Percentiles rank a stretch among this genome's conserved stretches.
These are phyloP conservation scores for Thinocorus orbignyianus DNA, from an alignment of 2,113 vertebrate genomes.

Conservation along the genomic window DNA sequence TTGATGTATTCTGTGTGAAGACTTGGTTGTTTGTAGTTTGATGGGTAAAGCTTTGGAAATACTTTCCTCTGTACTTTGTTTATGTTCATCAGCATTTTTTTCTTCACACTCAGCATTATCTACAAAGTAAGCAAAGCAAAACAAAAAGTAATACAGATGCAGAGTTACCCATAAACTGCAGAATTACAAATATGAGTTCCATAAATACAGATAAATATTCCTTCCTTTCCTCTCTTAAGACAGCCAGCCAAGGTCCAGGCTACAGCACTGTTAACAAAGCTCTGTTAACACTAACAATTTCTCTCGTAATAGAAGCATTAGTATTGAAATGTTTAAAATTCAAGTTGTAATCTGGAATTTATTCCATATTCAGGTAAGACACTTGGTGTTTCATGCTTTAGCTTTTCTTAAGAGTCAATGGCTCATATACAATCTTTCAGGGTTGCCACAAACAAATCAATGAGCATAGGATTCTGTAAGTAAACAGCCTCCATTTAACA, in stretches of 20 bases:
- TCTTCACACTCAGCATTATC: not conserved
- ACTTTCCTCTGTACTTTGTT: not conserved
- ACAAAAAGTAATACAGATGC: not conserved
- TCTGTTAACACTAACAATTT: not conserved
- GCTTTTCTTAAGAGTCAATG: not conserved
- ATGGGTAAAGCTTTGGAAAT: not conserved
- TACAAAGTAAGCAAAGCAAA: constrained; percentile 2
- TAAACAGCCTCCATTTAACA: not conserved
- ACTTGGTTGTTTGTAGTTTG: not conserved
- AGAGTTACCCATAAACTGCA: not conserved
- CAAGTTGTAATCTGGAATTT: not conserved
- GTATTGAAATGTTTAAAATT: not conserved
- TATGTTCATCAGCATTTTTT: not conserved
- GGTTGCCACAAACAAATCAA: not conserved
- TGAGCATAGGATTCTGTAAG: not conserved
- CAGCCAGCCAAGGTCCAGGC: not conserved
- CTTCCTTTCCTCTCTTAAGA: not conserved
- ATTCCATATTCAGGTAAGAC: not conserved
- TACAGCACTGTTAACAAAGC: not conserved
- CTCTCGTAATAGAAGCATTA: not conserved
- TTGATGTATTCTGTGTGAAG: not conserved
- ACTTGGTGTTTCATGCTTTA: not conserved
- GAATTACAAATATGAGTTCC: not conserved
- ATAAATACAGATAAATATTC: not conserved
- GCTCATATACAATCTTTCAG: not conserved